Conservation (phyloP, 1,140 invertebrate genomes). For the Popillia japonica region DNA sequence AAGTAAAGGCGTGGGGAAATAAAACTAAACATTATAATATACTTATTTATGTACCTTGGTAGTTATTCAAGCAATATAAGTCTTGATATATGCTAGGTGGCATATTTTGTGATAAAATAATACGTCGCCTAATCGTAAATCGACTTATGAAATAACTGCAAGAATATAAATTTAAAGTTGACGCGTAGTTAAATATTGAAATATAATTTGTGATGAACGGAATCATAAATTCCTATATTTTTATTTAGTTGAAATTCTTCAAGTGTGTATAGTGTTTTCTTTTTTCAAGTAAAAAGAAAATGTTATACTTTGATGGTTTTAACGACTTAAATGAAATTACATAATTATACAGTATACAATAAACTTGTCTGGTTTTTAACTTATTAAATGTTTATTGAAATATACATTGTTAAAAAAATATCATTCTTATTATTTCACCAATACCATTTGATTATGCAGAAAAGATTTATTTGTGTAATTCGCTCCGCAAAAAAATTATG, state of each 20-base stretch:
- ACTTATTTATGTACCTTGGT: no score
- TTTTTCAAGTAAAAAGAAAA: background rate
- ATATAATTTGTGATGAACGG: background rate
- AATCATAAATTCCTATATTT: background rate
- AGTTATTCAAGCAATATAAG: no score
- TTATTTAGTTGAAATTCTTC: background rate
- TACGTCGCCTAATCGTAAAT: no score
- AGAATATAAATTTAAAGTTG: background rate
- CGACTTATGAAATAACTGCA: no score
- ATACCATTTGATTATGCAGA: no score
- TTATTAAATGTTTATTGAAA: constrained; percentile 32
- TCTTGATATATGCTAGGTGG: no score
- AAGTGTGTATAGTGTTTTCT: background rate
- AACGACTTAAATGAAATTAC: constrained; percentile 18
- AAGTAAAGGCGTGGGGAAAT: constrained; percentile 13
- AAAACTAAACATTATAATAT: background rate
- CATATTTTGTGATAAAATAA: no score
- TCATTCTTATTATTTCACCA: background rate
- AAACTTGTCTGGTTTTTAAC: constrained; percentile 25
- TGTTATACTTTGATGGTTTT: background rate
- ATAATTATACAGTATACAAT: constrained; percentile 17
- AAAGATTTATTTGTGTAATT: no score
- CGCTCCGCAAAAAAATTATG: no score
- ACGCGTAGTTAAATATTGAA: background rate
- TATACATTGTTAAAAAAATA: constrained; percentile 32